phyloP scores from a whole-genome alignment of 2,797 vertebrate species.

The Microtus obscurus region DNA sequence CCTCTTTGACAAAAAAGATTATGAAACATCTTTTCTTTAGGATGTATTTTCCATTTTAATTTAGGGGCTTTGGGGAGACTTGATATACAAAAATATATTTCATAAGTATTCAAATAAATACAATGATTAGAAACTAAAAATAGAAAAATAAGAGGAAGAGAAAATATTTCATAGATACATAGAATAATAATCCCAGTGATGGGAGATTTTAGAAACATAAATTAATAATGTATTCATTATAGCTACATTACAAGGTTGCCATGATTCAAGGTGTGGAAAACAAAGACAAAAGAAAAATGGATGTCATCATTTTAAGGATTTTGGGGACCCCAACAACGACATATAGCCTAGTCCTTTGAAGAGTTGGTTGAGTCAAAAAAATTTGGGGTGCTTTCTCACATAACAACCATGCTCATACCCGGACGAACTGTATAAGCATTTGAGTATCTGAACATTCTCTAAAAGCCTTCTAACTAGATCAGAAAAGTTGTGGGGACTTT shows the following conservation, averaged over 20 bases:
- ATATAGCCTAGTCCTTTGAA: background rate
- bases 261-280: background rate
- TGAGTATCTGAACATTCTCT: background rate
- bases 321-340: background rate
- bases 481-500: background rate
- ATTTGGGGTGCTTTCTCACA: background rate
- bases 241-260: background rate
- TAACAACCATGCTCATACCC: background rate
- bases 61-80: background rate
- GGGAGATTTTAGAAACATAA: background rate
- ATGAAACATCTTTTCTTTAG: background rate
- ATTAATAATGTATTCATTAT: background rate
- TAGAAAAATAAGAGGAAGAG: background rate
- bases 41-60: background rate
- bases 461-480: background rate
- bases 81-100: background rate
- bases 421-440: background rate
- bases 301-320: background rate
- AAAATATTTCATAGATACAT: background rate
- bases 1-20: background rate
- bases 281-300: background rate
- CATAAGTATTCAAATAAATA: background rate
- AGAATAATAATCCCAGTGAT: conserved; percentile 35
- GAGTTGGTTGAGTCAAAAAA: background rate
- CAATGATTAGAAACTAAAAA: background rate